A percentile compares a stretch with the other conserved stretches of the same genome.
These are phyloP conservation scores for Myanophis thanlyinensis DNA, from an alignment of 2,113 vertebrate species.

Conservation along the genomic window DNA sequence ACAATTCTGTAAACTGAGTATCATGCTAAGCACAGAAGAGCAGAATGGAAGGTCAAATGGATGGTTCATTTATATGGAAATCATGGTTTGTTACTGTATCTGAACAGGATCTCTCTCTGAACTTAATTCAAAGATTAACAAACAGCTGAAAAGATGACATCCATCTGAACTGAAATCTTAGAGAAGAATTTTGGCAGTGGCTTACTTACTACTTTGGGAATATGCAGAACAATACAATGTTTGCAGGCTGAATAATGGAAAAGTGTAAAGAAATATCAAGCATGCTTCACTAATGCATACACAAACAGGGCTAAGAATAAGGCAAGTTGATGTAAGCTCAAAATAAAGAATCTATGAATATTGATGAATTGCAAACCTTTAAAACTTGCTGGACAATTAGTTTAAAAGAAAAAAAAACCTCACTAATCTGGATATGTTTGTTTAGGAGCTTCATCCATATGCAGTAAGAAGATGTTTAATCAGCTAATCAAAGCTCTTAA, in stretches of 20 bases:
- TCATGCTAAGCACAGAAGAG: neutral
- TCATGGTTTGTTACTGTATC: neutral
- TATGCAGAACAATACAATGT: neutral
- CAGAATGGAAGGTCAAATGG: neutral
- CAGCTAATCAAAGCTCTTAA: constrained; percentile 64
- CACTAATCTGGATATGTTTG: constrained; percentile 35
- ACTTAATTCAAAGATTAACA: neutral
- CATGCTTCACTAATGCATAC: neutral
- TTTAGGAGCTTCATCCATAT: constrained; percentile 66
- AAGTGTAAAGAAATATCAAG: neutral
- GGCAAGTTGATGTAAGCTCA: neutral
- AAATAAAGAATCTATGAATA: constrained; percentile 9
- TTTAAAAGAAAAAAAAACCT: constrained; percentile 33
- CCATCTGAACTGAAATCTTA: neutral
- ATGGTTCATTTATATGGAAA: neutral
- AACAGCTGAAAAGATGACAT: neutral
- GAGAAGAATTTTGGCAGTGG: neutral
- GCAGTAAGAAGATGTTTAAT: constrained; percentile 61
- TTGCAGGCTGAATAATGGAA: neutral
- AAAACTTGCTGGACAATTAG: constrained; percentile 58
- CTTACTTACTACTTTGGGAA: neutral
- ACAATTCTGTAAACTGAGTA: neutral
- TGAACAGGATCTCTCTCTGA: neutral
- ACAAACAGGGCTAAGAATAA: neutral
- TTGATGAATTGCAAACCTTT: constrained; percentile 46